Percentiles rank a stretch among this genome's conserved stretches.
Evolutionary conservation across 2,113 vertebrate species (phyloP).

Genomic region (Bambusicola thoracicus): DNA sequence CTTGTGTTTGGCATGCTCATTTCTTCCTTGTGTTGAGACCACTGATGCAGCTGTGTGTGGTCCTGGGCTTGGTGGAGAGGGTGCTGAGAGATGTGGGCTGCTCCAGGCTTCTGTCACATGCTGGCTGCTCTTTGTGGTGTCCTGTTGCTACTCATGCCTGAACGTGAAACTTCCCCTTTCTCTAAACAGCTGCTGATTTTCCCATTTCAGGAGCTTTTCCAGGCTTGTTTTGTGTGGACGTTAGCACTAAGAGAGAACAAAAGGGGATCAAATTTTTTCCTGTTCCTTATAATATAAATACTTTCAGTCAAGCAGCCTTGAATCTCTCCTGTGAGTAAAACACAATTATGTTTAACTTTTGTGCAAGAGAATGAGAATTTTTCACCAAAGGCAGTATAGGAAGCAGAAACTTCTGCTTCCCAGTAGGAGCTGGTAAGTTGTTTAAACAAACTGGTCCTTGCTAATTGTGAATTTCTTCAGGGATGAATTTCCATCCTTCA

Average conservation of each 20-base stretch:
- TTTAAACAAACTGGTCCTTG: not conserved
- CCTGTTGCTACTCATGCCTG: not conserved
- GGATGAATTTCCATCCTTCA: not conserved
- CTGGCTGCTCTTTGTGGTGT: not conserved
- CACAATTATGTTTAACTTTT: not conserved
- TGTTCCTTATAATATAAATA: not conserved
- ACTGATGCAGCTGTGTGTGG: not conserved
- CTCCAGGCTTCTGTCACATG: fast-evolving
- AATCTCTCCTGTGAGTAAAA: not conserved
- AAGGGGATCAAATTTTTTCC: not conserved
- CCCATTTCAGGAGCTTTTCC: not conserved
- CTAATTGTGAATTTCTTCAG: not conserved
- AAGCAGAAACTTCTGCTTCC: not conserved
- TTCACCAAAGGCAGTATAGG: not conserved
- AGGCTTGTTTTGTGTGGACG: not conserved
- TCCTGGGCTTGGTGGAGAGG: not conserved
- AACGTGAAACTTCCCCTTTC: not conserved
- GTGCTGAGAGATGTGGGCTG: not conserved
- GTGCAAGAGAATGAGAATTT: not conserved
- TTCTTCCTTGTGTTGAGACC: not conserved
- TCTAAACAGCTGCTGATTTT: not conserved
- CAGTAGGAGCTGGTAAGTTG: not conserved
- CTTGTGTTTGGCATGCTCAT: not conserved
- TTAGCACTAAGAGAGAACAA: not conserved
- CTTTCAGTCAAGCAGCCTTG: not conserved